Evolutionary conservation across 2,113 vertebrate genomes (phyloP).

Genomic region (Bolborhynchus lineola): DNA sequence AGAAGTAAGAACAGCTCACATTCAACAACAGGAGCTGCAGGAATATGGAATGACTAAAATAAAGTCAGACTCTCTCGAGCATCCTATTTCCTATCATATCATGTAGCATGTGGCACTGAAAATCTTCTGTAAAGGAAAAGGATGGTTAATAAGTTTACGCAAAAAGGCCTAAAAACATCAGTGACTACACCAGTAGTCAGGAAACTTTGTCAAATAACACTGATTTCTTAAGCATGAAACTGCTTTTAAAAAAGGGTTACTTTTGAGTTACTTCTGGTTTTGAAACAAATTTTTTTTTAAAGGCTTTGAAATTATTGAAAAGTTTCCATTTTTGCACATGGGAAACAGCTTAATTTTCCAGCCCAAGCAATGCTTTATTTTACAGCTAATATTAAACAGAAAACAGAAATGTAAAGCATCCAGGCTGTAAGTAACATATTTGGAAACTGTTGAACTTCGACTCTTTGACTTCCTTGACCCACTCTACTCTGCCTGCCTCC

Average conservation of each 20-base stretch:
- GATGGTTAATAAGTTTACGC: neutral
- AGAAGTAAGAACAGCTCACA: rapidly evolving
- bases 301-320: slow-evolving; percentile 1
- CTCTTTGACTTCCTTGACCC: neutral
- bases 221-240: neutral
- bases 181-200: neutral
- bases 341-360: slow-evolving; percentile 12
- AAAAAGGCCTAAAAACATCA: neutral
- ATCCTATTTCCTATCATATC: neutral
- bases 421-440: neutral
- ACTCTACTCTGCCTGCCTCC: neutral
- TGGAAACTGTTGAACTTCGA: neutral
- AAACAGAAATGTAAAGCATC: slow-evolving; percentile 43
- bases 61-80: neutral
- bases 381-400: neutral
- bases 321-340: slow-evolving; percentile 12
- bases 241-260: neutral
- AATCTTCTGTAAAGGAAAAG: neutral
- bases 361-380: slow-evolving; percentile 9
- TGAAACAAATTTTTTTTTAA: neutral
- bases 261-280: neutral
- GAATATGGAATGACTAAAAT: neutral
- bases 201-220: neutral
- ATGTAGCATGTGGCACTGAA: neutral
- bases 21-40: neutral